phyloP scores from a whole-genome alignment of 1,140 invertebrate genomes.

The Lysiphlebus fabarum region DNA sequence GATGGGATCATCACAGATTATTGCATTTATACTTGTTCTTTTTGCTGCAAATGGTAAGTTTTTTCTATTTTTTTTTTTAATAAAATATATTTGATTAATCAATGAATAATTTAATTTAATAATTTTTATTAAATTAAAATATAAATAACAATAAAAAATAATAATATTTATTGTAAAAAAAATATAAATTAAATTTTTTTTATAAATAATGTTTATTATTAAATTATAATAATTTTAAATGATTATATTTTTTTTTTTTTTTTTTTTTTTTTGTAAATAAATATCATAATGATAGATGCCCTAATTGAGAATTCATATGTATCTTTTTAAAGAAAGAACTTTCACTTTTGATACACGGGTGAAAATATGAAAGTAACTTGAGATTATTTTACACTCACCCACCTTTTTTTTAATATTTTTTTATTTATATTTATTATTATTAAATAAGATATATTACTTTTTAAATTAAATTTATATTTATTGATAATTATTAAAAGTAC shows the following conservation, averaged over 20 bases:
- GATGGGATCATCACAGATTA: conserved; percentile 40
- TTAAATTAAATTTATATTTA: not conserved
- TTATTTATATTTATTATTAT: conserved; percentile 24
- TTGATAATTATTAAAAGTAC: not conserved
- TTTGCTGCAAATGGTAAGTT: conserved; percentile 46
- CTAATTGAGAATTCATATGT: conserved; percentile 35
- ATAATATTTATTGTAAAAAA: too few relatives aligned
- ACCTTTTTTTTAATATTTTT: conserved; percentile 33
- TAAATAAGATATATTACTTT: not conserved
- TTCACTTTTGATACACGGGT: conserved; percentile 48
- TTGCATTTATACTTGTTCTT: conserved; percentile 43
- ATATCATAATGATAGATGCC: conserved; percentile 41
- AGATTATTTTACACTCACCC: conserved; percentile 36
- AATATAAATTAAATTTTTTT: too few relatives aligned
- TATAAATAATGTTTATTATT: too few relatives aligned
- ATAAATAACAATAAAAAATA: too few relatives aligned
- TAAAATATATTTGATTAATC: conserved; percentile 13
- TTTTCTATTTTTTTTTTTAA: conserved; percentile 24
- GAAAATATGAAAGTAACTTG: conserved; percentile 57
- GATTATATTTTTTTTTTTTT: too few relatives aligned
- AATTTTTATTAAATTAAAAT: too few relatives aligned
- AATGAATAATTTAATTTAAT: not conserved
- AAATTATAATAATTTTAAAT: not conserved
- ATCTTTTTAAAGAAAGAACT: conserved; percentile 47
- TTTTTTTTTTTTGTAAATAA: too few relatives aligned